Evolutionary conservation across 2,113 vertebrate genomes (phyloP).

Genomic region (Ondatra zibethicus): DNA sequence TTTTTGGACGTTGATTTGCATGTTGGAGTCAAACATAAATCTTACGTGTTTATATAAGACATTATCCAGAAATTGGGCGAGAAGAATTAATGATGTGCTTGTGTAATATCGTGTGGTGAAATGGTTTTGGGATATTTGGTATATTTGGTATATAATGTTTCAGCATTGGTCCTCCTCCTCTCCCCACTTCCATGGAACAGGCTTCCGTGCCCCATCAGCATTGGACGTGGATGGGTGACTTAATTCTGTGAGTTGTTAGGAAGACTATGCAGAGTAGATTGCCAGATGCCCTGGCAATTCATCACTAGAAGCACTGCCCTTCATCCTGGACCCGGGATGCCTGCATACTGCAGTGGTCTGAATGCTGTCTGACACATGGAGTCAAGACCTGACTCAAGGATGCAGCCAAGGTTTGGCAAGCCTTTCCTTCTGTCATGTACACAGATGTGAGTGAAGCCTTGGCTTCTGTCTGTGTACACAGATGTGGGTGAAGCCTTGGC

Average conservation of each 20-base stretch:
- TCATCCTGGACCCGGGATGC: background rate
- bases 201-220: background rate
- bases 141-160: background rate
- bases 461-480: background rate
- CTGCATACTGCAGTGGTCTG: background rate
- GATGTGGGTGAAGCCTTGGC: too few species aligned
- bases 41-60: background rate
- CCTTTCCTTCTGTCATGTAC: background rate
- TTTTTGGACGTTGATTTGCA: background rate
- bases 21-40: slow-evolving; percentile 1
- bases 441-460: background rate
- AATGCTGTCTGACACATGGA: too few species aligned
- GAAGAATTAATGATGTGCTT: slow-evolving; percentile 6
- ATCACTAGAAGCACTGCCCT: background rate
- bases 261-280: background rate
- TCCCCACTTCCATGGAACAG: background rate
- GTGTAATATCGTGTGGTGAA: background rate
- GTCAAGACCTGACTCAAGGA: background rate
- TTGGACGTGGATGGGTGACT: background rate
- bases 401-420: background rate
- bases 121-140: background rate
- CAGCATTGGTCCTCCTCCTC: background rate
- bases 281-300: background rate
- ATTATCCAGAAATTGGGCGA: background rate
- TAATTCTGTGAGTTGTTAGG: background rate